Evolutionary conservation across 2,888 invertebrate species (phyloP).

Genomic region (Cantharis flavilabris): DNA sequence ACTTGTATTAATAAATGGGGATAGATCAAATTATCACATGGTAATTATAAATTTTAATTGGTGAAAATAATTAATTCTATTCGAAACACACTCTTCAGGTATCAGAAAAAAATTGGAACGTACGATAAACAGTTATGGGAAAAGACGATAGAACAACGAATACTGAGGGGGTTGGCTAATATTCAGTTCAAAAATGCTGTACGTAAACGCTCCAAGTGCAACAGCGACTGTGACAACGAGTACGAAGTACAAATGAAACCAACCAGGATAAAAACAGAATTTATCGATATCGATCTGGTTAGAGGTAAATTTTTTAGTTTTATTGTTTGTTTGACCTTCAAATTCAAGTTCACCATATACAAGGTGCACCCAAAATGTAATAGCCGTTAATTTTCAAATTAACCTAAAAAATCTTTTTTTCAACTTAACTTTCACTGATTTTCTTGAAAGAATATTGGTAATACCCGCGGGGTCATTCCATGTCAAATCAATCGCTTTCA

Average conservation of each 20-base stretch:
- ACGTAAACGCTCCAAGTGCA: constrained; percentile 8
- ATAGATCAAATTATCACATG: constrained; percentile 47
- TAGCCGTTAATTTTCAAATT: no score
- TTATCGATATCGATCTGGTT: constrained; percentile 95
- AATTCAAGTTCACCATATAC: not conserved
- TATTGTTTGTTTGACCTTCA: constrained; percentile 4
- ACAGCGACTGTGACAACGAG: constrained; percentile 10
- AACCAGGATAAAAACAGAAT: constrained; percentile 83
- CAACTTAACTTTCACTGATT: no score
- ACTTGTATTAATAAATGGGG: constrained; percentile 40
- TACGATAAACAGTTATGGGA: constrained; percentile 99
- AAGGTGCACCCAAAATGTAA: not conserved
- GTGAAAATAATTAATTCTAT: not conserved
- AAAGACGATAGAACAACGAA: constrained; percentile 89
- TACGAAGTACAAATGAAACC: constrained; percentile 68
- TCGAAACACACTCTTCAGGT: constrained; percentile 61
- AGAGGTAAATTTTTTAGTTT: constrained; percentile 66
- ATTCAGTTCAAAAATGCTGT: constrained; percentile 51
- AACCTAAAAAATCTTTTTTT: no score
- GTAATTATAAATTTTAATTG: constrained; percentile 34
- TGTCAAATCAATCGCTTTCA: no score
- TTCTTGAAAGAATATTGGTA: no score
- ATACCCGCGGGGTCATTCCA: no score
- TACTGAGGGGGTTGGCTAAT: constrained; percentile 82
- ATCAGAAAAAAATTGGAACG: constrained; percentile 94